phyloP scores from a whole-genome alignment of 1,140 invertebrate species.

The Drosophila parvula region DNA sequence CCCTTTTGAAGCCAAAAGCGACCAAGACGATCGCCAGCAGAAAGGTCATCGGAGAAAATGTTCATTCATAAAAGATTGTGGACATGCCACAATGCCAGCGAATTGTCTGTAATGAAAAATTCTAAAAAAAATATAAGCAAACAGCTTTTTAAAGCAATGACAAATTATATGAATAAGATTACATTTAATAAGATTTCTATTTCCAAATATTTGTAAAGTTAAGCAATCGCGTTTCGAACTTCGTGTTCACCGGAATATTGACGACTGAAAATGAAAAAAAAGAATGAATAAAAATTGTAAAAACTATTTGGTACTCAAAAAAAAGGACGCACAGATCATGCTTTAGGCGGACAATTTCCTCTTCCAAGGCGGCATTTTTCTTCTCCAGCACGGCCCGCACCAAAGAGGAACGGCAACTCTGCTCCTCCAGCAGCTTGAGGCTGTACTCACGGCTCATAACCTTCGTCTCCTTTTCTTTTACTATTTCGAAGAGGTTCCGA shows the following conservation, averaged over 20 bases:
- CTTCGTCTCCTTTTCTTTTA: background rate
- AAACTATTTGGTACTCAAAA: background rate
- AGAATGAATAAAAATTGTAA: background rate
- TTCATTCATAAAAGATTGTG: slow-evolving; percentile 68
- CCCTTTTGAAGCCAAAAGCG: slow-evolving; percentile 57
- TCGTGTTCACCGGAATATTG: too few relatives aligned
- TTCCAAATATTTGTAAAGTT: background rate
- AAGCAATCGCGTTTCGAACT: background rate
- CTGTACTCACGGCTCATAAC: background rate
- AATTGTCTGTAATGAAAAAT: slow-evolving; percentile 61
- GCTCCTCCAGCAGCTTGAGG: background rate
- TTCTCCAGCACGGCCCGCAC: background rate
- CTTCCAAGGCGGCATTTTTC: background rate
- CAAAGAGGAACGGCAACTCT: accelerated
- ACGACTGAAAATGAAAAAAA: background rate
- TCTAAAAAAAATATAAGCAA: slow-evolving; percentile 9
- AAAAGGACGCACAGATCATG: background rate
- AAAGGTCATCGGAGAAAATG: slow-evolving; percentile 22
- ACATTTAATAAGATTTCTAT: background rate
- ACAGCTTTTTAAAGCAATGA: slow-evolving; percentile 7
- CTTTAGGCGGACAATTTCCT: background rate
- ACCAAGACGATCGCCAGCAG: background rate
- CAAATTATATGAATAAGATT: background rate
- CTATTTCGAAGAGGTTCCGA: background rate
- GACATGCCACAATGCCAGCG: slow-evolving; percentile 68